Evolutionary conservation across 1,140 invertebrate species (phyloP), one percentile per base, ranked within the genome.

Genomic region (Akabosia matsudoensis): DNA sequence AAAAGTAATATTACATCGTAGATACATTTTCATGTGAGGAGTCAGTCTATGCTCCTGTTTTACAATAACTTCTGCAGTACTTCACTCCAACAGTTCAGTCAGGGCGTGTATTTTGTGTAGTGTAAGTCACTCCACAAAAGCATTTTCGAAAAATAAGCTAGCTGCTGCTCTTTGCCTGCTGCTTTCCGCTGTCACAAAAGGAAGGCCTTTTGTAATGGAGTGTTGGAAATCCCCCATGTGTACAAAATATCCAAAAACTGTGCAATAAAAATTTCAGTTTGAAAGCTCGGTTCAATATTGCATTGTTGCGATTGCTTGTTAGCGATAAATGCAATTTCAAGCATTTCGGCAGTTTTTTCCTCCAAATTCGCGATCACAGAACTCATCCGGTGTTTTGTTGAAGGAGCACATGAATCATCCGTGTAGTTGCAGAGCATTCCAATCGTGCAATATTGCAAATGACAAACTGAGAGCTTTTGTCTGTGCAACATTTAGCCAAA

Each of bases 41-140:
- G 37, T 7, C 37, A 45, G 7, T 7, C 37, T 45, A 7, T 45
- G 37, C 37, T 45, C 37, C 7, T 45, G 37, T n/a, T n/a, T n/a
- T n/a, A n/a, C n/a, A 61, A 67, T 67, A 67, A 16, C 61, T 67
- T 24, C 61, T 67, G 61, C 61, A 67, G 61, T 30, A 31, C 61
- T 30, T 10, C 28, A 67, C 3, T 67, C 61, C 2, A 30, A 67
- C 61, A 67, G 61, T 67, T 67, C 61, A 67, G 61, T 67, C 61
- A 67, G 61, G 61, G 61, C 61, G 61, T 67, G 61, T 67, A 67
- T 67, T 67, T 31, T 67, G 61, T 67, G 61, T 31, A n/a, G 61
- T 67, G 61, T 28, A 67, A 67, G 61, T 67, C 61, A 67, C 7
- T 67, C 28, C 22, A 10, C 54, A 56, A 56, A 56, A 45, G 18